Percentiles rank a stretch among this genome's conserved stretches.
Evolutionary conservation across 2,888 invertebrate species (phyloP).

Genomic region (Nycteola revayana): DNA sequence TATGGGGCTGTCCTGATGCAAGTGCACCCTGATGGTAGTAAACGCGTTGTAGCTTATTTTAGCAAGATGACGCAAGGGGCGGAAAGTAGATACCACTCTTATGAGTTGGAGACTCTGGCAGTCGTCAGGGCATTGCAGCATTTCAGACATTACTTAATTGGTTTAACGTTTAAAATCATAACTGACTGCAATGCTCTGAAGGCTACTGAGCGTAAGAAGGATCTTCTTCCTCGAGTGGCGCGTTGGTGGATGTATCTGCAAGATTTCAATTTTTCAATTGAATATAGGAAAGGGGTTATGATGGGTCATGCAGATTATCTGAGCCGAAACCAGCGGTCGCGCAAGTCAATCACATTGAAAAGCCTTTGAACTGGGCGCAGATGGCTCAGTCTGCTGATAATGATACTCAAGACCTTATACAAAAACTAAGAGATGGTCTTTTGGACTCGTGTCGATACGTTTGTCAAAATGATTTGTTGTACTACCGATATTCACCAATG

Average conservation of each 20-base stretch:
- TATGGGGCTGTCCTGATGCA: slow-evolving; percentile 20
- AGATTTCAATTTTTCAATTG: slow-evolving; percentile 25
- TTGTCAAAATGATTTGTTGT: too few species aligned
- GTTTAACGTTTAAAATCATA: slow-evolving; percentile 23
- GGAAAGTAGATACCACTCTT: slow-evolving; percentile 24
- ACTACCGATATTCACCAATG: too few species aligned
- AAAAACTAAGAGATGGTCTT: too few species aligned
- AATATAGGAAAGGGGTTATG: slow-evolving; percentile 23
- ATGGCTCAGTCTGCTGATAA: slow-evolving; percentile 5
- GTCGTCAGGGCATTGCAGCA: slow-evolving; percentile 27
- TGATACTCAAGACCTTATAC: neutral
- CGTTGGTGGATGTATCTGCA: slow-evolving; percentile 32
- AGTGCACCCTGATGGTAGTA: slow-evolving; percentile 3
- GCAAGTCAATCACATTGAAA: neutral
- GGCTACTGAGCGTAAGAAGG: slow-evolving; percentile 24
- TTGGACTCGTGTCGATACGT: too few species aligned
- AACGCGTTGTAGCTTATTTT: slow-evolving; percentile 17
- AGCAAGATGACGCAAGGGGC: slow-evolving; percentile 21
- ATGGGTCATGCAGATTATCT: slow-evolving; percentile 28
- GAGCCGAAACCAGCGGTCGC: slow-evolving; percentile 25
- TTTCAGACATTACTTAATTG: slow-evolving; percentile 27
- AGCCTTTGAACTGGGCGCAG: slow-evolving; percentile 20
- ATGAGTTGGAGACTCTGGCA: slow-evolving; percentile 25
- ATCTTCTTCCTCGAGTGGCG: slow-evolving; percentile 25
- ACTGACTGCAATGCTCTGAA: slow-evolving; percentile 34